Base-by-base conservation (phyloP, 1,140 invertebrate genomes). In the Drosophila baimaii region DNA sequence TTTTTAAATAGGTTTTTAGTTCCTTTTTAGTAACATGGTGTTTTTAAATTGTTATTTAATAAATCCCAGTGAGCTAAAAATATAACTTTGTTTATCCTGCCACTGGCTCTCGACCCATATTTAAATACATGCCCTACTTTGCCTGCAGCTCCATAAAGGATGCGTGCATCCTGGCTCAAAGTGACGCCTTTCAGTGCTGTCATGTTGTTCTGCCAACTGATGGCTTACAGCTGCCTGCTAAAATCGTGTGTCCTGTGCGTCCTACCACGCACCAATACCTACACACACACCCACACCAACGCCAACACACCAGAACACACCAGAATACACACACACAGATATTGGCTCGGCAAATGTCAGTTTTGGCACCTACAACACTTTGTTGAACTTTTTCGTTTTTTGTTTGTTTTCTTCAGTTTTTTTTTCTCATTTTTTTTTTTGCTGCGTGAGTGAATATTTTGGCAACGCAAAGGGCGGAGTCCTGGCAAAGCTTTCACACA, bases 301-400 rank as follows among this genome's bases (percentile, higher is more conserved):
- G 57, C 46, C 13, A 21, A 27, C 25, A 31, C 27, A 44, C 29
- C 44, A 13, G 13, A 29, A 31, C 27, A 61, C 43, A 37, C 15
- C 66, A 37, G 21, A 27, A 59, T 37, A 54, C 21, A 47, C 35
- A 39, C 19, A 31, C 54, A 47, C 35, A 61, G 17, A 54, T 47
- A 68, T 66, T 70, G 71, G 68, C 61, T 70, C 57, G 78, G 79
- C 77, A 46, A 78, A 73, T 79, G 83, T 88, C 80, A 88, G 83
- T 86, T 88, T 88, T 83, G 83, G 72, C 83, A 83, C 79, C 79
- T 89, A 83, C 58, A 83, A 78, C 64, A 61, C 70, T 79, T 88
- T 77, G 73, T 68, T 65, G 37, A 71, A 71, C 49, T 81, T 69
- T 68, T 69, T 7, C 19, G 33, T 39, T 69, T 65, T 68, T 69